Percentiles rank a stretch among this genome's conserved stretches.
phyloP scores from a whole-genome alignment of 2,888 invertebrate genomes.

The Nudaria mundana region DNA sequence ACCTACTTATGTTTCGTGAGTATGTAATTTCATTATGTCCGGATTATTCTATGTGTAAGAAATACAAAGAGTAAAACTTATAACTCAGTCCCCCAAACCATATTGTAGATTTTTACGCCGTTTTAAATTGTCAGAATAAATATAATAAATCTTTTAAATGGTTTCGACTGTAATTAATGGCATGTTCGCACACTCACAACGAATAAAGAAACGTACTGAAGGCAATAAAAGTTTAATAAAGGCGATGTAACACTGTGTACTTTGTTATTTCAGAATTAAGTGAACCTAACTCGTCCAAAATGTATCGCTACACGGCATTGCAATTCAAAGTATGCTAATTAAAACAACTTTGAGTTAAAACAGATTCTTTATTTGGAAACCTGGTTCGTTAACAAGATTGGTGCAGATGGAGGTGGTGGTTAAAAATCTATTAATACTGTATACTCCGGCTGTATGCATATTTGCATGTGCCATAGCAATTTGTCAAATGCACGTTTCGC shows the following conservation, averaged over 20 bases:
- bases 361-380: constrained; percentile 28
- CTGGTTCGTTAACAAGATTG: constrained; percentile 24
- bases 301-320: constrained; percentile 48
- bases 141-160: constrained; percentile 72
- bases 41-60: too few species aligned
- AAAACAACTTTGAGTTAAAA: constrained; percentile 42
- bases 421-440: constrained; percentile 29
- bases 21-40: too few species aligned
- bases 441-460: constrained; percentile 26
- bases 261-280: constrained; percentile 59
- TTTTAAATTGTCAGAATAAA: constrained; percentile 59
- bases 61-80: too few species aligned
- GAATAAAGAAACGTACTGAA: constrained; percentile 63
- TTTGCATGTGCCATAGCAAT: constrained; percentile 41
- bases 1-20: too few species aligned
- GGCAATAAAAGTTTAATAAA: constrained; percentile 71
- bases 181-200: constrained; percentile 61
- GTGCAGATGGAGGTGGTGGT: too few species aligned
- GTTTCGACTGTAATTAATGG: constrained; percentile 71
- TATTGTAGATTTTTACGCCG: constrained; percentile 43
- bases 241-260: constrained; percentile 57
- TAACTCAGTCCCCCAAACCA: constrained; percentile 31
- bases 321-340: constrained; percentile 51
- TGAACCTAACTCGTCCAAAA: constrained; percentile 42
- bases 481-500: constrained; percentile 61